Base-by-base conservation (phyloP, 2,797 vertebrate species). In the Cichlasoma orientale region DNA sequence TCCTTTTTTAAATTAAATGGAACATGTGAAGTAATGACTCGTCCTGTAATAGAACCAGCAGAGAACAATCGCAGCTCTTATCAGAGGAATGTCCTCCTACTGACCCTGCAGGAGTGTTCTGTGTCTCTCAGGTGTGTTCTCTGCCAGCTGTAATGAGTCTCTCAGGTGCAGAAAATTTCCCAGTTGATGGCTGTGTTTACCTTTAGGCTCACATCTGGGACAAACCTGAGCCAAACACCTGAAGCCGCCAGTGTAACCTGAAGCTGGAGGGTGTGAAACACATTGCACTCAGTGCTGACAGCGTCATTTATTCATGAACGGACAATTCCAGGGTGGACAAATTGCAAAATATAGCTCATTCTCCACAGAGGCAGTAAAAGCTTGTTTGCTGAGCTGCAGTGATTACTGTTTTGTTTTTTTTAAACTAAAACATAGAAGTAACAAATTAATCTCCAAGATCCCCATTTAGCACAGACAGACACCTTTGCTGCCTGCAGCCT, bases 1-100 rank as follows among this genome's bases (percentile, higher is more conserved):
- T 90, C 83, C 88, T 36, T 18, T 56, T 5, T 7, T 3, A 81
- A 44, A 78, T 86, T 90, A 92, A 87, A 70, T 86, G 88, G 83
- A 90, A 83, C 59, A 81, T 82, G 54, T 84, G 73, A 81, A 78
- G 82, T 80, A 74, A 84, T 72, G 77, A 31, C 21, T 27, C 2
- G 33, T 25, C 31, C 41, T 53, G 68, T 71, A 63, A 68, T 3
- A 72, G 59, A 58, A 56, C 1, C 18, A 55, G 52, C 25, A 33
- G 61, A 52, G 63, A 71, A 29, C 36, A 57, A 56, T 36, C 6
- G 5, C 29, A 27, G 33, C 72, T 80, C 41, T 18, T 38, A 25
- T 66, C 72, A 23, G 56, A 79, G 55, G 57, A 73, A 75, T 57
- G 63, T 71, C 59, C 58, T 79, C 31, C 1, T 5, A 10, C 52